Evolutionary conservation across 2,888 invertebrate species (phyloP).

Genomic region (Drymonia ruficornis): DNA sequence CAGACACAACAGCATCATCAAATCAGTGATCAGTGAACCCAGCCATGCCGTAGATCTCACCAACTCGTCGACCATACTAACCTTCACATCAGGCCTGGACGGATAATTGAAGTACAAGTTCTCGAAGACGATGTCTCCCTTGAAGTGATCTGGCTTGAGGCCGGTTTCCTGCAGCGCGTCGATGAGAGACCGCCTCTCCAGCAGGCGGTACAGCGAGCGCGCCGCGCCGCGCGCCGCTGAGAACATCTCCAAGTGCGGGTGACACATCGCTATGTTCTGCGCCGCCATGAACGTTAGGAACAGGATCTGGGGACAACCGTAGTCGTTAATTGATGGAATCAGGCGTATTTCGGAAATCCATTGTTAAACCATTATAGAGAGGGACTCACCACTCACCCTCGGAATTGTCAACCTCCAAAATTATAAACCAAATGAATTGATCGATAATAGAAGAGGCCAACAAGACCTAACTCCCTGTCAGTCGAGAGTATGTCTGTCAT

Average conservation of each 20-base stretch:
- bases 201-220: constrained; percentile 87
- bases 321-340: no score
- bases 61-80: constrained; percentile 47
- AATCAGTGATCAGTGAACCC: no score
- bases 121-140: constrained; percentile 88
- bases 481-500: no score
- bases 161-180: constrained; percentile 59
- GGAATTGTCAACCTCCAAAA: no score
- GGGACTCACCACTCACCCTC: no score
- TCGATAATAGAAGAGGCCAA: no score
- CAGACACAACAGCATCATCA: no score
- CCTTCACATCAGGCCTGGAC: constrained; percentile 89
- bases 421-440: no score
- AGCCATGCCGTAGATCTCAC: no score
- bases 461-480: no score
- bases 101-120: constrained; percentile 92
- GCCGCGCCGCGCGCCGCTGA: constrained; percentile 90
- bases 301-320: constrained; percentile 73
- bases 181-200: constrained; percentile 83
- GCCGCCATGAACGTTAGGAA: constrained; percentile 91
- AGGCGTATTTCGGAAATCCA: no score
- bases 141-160: constrained; percentile 80
- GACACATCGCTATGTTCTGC: constrained; percentile 90
- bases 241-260: constrained; percentile 90
- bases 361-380: no score